Evolutionary conservation across 2,797 vertebrate species (phyloP).

Genomic region (Eospalax fontanierii): DNA sequence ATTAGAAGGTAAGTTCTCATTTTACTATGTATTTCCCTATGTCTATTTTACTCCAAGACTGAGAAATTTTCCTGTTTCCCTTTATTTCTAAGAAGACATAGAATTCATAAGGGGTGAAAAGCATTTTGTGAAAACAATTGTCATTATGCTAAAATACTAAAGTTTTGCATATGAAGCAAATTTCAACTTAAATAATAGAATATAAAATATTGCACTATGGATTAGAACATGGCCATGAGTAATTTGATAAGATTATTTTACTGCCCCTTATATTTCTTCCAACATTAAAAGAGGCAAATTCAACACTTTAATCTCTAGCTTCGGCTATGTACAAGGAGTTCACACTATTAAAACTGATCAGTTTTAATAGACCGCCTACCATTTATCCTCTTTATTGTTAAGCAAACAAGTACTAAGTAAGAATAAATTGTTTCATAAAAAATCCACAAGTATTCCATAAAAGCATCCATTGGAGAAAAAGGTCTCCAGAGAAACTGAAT

Average conservation of each 20-base stretch:
- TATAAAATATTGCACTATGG: slow-evolving; percentile 9
- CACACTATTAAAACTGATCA: background rate
- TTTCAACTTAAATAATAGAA: background rate
- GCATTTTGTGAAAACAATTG: background rate
- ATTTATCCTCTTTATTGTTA: background rate
- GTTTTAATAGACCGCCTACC: background rate
- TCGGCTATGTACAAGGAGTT: background rate
- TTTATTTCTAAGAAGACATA: slow-evolving; percentile 25
- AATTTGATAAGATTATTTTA: slow-evolving; percentile 37
- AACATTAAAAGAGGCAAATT: background rate
- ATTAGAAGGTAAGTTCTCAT: background rate
- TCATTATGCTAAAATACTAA: background rate
- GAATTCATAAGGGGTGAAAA: no score
- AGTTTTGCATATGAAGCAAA: background rate
- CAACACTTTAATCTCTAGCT: background rate
- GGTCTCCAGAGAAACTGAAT: no score
- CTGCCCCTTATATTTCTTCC: background rate
- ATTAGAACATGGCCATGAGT: background rate
- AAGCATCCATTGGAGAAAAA: no score
- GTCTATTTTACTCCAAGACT: background rate
- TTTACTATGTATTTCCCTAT: background rate
- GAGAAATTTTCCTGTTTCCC: background rate
- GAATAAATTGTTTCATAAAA: no score
- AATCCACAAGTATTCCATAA: no score
- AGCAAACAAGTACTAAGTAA: no score